Evolutionary conservation across 1,140 invertebrate genomes (phyloP), one percentile per base, ranked within the genome.

Genomic region (Zeugodacus cucurbitae): DNA sequence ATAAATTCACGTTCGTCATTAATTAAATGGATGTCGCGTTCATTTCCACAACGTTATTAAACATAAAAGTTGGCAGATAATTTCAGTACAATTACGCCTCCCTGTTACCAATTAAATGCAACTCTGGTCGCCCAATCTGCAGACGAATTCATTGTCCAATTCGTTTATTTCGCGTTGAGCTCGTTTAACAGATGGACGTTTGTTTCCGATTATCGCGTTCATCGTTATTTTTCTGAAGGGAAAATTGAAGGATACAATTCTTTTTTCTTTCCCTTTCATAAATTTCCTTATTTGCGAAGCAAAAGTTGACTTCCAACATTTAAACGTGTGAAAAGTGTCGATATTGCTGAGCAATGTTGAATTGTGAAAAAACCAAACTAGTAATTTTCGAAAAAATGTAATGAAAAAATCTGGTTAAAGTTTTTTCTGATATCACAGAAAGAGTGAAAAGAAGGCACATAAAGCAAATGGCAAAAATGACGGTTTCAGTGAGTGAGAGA

Each of bases 81-180:
- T n/a, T 62, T 0, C 10, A 22, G 22, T n/a, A 62, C 58, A 26
- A n/a, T 62, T 26, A 54, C 2, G n/a, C n/a, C 22, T 26, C 26
- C 1, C 58, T 22, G 3, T 22, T 22, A 7, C 58, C n/a, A 3
- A 62, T 26, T 7, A 62, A 62, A 62, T 62, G 6, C 58, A 62
- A 26, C 58, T 6, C 58, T 62, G n/a, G 26, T 8, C 5, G 26
- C 5, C n/a, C 10, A n/a, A 62, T 54, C 54, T 57, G 54, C 11
- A 2, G 54, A 11, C 54, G 14, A 64, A 26, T 64, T 64, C 26
- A 82, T 26, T 29, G 20, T 34, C 41, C 11, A 1, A n/a, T 82
- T 41, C 37, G 5, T 82, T 82, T 48, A 82, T 34, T 82, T 29
- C 74, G 74, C 74, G 44, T 82, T 82, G 41, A 82, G 74, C 41